phyloP scores from a whole-genome alignment of 2,888 invertebrate genomes.

The Saturnia japonica region DNA sequence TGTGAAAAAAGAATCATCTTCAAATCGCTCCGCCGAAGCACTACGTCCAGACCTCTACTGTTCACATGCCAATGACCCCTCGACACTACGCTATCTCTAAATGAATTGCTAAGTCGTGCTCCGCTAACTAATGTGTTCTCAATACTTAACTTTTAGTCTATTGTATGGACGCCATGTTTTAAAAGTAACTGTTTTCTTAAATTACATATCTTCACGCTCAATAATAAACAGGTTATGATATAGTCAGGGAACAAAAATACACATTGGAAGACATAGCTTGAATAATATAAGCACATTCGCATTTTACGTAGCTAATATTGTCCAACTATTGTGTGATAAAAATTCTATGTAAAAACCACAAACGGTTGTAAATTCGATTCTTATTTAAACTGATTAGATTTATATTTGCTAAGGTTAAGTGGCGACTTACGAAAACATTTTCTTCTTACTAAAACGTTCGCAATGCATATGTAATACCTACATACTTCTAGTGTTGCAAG shows the following conservation, averaged over 20 bases:
- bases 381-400: background rate
- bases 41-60: background rate
- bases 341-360: background rate
- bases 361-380: background rate
- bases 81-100: constrained; percentile 22
- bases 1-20: no score
- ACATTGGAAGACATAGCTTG: no score
- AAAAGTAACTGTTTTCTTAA: background rate
- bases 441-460: no score
- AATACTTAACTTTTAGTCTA: constrained; percentile 5
- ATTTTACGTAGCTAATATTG: no score
- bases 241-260: background rate
- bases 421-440: no score
- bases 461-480: no score
- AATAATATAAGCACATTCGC: no score
- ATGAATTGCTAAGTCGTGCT: constrained; percentile 20
- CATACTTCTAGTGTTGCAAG: no score
- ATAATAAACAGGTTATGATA: background rate
- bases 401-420: no score
- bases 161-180: constrained; percentile 6
- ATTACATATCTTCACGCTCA: background rate
- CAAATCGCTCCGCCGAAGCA: background rate
- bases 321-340: no score
- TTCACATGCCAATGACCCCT: constrained; percentile 15
- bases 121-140: constrained; percentile 11